Evolutionary conservation across 2,113 vertebrate species (phyloP).

Genomic region (Plestiodon gilberti): DNA sequence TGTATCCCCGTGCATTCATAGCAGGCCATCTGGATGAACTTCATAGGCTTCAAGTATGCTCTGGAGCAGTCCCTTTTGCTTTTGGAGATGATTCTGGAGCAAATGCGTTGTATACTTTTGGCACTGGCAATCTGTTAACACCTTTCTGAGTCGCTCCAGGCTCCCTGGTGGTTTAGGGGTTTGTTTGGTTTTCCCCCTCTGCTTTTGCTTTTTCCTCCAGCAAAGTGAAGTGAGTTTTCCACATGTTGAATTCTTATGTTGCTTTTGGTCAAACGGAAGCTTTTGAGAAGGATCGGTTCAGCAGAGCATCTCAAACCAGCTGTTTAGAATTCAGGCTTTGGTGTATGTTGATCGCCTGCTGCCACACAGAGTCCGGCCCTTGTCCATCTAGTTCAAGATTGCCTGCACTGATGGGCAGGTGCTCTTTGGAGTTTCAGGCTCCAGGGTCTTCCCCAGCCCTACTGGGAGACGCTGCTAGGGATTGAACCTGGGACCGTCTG

Average conservation of each 20-base stretch:
- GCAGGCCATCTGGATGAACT: not conserved
- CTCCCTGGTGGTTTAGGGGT: not conserved
- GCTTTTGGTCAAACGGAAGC: not conserved
- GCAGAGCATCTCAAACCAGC: not conserved
- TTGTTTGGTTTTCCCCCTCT: not conserved
- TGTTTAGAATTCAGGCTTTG: not conserved
- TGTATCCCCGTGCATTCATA: not conserved
- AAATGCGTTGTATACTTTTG: not conserved
- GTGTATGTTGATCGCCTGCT: too few relatives aligned
- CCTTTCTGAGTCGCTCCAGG: not conserved
- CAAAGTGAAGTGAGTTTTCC: conserved; percentile 13
- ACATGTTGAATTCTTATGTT: not conserved
- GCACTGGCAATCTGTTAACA: not conserved
- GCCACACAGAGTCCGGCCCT: too few relatives aligned
- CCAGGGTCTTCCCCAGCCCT: too few relatives aligned
- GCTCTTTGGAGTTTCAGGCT: too few relatives aligned
- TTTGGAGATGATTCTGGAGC: not conserved
- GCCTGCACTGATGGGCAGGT: too few relatives aligned
- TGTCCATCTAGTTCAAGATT: too few relatives aligned
- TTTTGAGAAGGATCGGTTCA: not conserved
- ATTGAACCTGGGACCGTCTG: too few relatives aligned
- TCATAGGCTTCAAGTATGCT: not conserved
- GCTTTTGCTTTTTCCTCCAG: not conserved
- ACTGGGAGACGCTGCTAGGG: too few relatives aligned
- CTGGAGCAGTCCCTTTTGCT: not conserved